Percentiles rank a stretch among this genome's conserved stretches.
phyloP scores from a whole-genome alignment of 2,113 vertebrate genomes.

The Periophthalmus modestus region DNA sequence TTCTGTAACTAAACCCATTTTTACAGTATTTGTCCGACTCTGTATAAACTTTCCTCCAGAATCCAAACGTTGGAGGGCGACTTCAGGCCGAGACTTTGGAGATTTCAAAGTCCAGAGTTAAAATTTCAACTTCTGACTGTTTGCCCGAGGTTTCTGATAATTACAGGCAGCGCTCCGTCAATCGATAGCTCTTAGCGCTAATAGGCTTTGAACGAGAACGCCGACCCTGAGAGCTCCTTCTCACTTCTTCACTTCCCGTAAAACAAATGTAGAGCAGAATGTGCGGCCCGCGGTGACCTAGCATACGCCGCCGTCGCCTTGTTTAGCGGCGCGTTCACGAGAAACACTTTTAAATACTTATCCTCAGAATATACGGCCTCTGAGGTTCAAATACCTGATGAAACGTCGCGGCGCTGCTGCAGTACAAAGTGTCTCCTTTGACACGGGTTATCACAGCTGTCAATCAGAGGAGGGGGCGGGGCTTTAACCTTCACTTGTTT shows the following conservation, averaged over 20 bases:
- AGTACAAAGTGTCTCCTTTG: constrained; percentile 3
- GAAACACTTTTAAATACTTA: background rate
- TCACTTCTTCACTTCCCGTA: background rate
- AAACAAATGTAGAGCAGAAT: background rate
- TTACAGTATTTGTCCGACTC: too few relatives aligned
- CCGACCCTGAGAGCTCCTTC: background rate
- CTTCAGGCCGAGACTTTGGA: too few relatives aligned
- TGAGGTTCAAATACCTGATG: background rate
- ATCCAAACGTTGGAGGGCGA: too few relatives aligned
- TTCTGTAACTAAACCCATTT: too few relatives aligned
- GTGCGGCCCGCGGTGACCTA: background rate
- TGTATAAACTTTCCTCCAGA: too few relatives aligned
- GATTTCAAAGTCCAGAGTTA: too few relatives aligned
- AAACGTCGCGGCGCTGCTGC: background rate
- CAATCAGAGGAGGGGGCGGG: background rate
- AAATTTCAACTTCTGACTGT: too few relatives aligned
- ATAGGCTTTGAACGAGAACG: background rate
- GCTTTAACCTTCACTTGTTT: constrained; percentile 6
- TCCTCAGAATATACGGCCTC: background rate
- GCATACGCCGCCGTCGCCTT: background rate
- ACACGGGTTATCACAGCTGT: background rate
- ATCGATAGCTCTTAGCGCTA: constrained; percentile 4
- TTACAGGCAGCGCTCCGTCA: background rate
- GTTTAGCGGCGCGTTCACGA: background rate
- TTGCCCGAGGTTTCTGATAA: background rate